Conservation (phyloP, 2,888 invertebrate genomes). For the Aspidiotus destructor region DNA sequence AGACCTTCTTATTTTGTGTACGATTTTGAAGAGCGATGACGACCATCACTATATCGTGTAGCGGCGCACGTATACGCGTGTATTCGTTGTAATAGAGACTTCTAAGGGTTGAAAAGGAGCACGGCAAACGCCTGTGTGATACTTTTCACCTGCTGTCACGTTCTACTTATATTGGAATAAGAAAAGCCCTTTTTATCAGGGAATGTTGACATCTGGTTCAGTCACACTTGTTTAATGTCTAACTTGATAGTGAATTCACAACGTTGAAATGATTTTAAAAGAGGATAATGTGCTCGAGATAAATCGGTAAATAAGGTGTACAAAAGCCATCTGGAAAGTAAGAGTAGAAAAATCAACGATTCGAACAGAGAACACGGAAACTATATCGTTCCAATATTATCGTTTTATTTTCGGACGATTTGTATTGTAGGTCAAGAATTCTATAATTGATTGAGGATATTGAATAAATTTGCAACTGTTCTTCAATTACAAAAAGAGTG, state of each 20-base stretch:
- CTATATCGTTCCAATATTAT: too few relatives aligned
- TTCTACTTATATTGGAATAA: conserved; percentile 13
- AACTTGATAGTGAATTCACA: conserved; percentile 5
- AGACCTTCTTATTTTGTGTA: not conserved
- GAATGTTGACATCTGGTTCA: conserved; percentile 32
- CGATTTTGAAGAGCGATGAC: not conserved
- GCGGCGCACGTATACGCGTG: not conserved
- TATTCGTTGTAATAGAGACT: too few relatives aligned
- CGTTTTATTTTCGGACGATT: too few relatives aligned
- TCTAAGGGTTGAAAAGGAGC: not conserved
- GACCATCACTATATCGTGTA: not conserved
- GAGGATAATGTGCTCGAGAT: not conserved
- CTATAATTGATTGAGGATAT: too few relatives aligned
- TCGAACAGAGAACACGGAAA: too few relatives aligned
- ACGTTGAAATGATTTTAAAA: conserved; percentile 3
- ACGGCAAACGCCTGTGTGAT: conserved; percentile 24
- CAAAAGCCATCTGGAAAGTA: too few relatives aligned
- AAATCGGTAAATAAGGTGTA: too few relatives aligned
- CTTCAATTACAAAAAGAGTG: too few relatives aligned
- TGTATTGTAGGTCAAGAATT: too few relatives aligned
- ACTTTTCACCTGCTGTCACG: conserved; percentile 29
- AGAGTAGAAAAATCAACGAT: too few relatives aligned
- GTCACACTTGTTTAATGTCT: conserved; percentile 27
- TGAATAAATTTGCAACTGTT: too few relatives aligned
- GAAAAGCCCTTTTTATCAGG: conserved; percentile 30